Evolutionary conservation across 2,113 vertebrate genomes (phyloP).

Genomic region (Oreochromis niloticus): DNA sequence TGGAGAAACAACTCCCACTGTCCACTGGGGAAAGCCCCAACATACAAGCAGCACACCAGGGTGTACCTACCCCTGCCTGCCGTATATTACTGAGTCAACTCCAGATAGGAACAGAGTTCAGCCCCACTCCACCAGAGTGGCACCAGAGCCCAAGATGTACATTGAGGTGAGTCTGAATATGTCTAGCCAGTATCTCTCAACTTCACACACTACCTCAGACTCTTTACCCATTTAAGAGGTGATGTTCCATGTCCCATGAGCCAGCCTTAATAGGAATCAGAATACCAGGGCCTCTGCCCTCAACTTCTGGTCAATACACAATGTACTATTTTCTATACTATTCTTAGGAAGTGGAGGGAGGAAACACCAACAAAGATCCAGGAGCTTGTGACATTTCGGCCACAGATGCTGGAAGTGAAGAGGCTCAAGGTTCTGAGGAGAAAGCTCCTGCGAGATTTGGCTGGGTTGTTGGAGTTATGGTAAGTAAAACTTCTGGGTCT

Average conservation of each 20-base stretch:
- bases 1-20: neutral
- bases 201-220: neutral
- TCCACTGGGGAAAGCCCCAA: neutral
- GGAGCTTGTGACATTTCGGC: neutral
- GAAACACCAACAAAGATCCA: neutral
- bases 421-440: neutral
- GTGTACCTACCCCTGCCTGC: neutral
- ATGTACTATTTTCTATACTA: neutral
- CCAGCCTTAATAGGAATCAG: neutral
- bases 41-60: neutral
- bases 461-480: constrained; percentile 72
- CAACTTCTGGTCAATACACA: neutral
- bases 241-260: neutral
- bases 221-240: neutral
- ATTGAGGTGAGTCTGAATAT: neutral
- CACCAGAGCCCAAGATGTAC: neutral
- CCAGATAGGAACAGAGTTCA: accelerated
- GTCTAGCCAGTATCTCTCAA: neutral
- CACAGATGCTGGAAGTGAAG: neutral
- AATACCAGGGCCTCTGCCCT: neutral
- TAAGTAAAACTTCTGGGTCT: neutral
- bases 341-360: constrained; percentile 37
- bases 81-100: accelerated
- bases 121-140: neutral
- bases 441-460: constrained; percentile 58